A percentile compares a stretch with the other conserved stretches of the same genome.
Conservation (phyloP, 2,888 invertebrate species). For the Toxonevra muliebris region DNA sequence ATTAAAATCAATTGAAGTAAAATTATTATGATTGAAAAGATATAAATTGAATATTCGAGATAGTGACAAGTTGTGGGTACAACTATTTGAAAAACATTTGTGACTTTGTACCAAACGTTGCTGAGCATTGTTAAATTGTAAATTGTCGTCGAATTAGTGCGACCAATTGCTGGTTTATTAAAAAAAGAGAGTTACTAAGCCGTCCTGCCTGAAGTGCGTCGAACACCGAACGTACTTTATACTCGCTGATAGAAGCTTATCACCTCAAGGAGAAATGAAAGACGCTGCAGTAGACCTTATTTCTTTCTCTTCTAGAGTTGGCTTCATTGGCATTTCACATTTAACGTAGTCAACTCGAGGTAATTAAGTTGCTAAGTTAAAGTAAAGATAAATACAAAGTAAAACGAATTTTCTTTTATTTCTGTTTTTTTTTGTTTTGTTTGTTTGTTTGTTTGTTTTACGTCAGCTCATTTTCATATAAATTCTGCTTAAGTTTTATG, state of each 20-base stretch:
- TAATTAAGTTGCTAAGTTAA: constrained; percentile 6
- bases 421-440: constrained; percentile 3
- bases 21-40: background rate
- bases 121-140: too few relatives aligned
- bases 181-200: too few relatives aligned
- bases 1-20: constrained; percentile 16
- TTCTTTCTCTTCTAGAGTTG: background rate
- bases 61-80: background rate
- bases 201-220: too few relatives aligned
- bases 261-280: too few relatives aligned
- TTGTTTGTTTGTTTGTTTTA: constrained; percentile 25
- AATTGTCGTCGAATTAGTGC: too few relatives aligned
- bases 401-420: background rate
- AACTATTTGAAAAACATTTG: constrained; percentile 3
- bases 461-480: constrained; percentile 37
- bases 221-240: too few relatives aligned
- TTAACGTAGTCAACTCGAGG: background rate
- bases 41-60: background rate
- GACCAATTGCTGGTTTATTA: too few relatives aligned
- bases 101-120: background rate
- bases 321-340: background rate
- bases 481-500: background rate
- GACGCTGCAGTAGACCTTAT: constrained; percentile 21
- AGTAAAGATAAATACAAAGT: background rate
- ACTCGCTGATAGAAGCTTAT: too few relatives aligned